Evolutionary conservation across 2,888 invertebrate genomes (phyloP).

Genomic region (Endotricha flammealis): DNA sequence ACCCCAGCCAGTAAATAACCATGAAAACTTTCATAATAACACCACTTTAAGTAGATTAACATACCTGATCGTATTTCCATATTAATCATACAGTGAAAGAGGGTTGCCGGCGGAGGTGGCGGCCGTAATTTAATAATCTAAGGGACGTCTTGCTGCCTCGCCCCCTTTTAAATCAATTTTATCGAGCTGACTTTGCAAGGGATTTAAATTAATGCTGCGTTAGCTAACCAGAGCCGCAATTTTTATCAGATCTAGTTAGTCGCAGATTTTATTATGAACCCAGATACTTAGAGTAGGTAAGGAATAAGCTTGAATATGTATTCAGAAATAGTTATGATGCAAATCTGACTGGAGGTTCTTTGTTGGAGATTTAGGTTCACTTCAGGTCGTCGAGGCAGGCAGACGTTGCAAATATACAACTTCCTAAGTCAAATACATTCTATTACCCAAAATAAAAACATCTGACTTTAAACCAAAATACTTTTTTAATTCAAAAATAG

Average conservation of each 20-base stretch:
- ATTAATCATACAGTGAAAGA: slow-evolving; percentile 11
- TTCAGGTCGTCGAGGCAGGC: too few relatives aligned
- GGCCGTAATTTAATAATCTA: slow-evolving; percentile 13
- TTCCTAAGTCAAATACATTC: too few relatives aligned
- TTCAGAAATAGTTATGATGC: too few relatives aligned
- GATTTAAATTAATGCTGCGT: slow-evolving; percentile 10
- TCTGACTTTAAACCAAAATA: too few relatives aligned
- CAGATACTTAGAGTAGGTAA: too few relatives aligned
- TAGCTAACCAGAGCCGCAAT: background rate
- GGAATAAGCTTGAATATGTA: too few relatives aligned
- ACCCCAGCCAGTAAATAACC: slow-evolving; percentile 52
- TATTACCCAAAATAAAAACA: too few relatives aligned
- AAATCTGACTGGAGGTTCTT: too few relatives aligned
- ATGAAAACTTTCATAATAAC: slow-evolving; percentile 63
- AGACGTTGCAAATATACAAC: too few relatives aligned
- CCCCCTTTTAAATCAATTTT: slow-evolving; percentile 12
- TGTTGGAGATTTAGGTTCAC: too few relatives aligned
- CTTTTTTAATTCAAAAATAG: too few relatives aligned
- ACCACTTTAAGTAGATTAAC: slow-evolving; percentile 63
- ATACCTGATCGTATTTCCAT: slow-evolving; percentile 44
- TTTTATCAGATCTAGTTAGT: background rate
- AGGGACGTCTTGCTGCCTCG: slow-evolving; percentile 4
- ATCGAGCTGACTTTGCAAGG: slow-evolving; percentile 9
- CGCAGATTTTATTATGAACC: too few relatives aligned
- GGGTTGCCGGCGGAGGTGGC: slow-evolving; percentile 6